Evolutionary conservation across 2,888 invertebrate species (phyloP).

Genomic region (Escarpia spicata): DNA sequence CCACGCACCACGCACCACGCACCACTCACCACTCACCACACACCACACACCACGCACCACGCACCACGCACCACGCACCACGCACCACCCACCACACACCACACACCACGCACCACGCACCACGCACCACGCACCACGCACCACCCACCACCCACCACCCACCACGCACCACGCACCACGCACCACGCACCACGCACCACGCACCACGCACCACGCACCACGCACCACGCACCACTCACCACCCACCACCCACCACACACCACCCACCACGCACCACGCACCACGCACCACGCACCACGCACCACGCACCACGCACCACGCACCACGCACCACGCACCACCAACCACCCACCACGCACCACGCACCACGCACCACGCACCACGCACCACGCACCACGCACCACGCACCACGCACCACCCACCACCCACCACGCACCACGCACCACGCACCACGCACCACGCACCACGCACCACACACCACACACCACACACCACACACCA

Average conservation of each 20-base stretch:
- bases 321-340: too few relatives aligned
- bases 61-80: not conserved
- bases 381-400: too few relatives aligned
- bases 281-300: too few relatives aligned
- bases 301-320: too few relatives aligned
- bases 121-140: not conserved
- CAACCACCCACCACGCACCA: too few relatives aligned
- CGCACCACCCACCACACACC: not conserved
- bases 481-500: not conserved
- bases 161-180: not conserved
- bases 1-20: not conserved
- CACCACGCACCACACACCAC: not conserved
- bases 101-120: not conserved
- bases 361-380: too few relatives aligned
- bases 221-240: not conserved
- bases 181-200: not conserved
- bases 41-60: not conserved
- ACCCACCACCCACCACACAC: not conserved
- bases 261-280: not conserved
- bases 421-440: not conserved
- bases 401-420: not conserved
- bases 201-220: not conserved
- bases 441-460: not conserved
- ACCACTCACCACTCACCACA: not conserved
- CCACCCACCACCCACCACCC: not conserved